Conservation (phyloP, 2,888 invertebrate genomes). For the Ennomos fuscantarius region DNA sequence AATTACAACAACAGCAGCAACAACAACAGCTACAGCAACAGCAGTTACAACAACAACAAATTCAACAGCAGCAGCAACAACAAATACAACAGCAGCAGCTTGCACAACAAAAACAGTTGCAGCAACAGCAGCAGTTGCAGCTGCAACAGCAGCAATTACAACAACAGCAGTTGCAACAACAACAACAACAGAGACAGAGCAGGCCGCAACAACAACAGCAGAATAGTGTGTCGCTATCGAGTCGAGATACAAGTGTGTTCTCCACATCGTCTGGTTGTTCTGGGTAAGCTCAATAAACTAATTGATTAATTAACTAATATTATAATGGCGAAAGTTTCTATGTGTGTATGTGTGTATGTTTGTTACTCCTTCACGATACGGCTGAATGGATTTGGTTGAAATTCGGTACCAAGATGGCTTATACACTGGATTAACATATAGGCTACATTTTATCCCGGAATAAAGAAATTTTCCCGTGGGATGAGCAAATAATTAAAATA, state of each 20-base stretch:
- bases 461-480: too few relatives aligned
- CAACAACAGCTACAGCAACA: slow-evolving; percentile 42
- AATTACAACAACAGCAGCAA: slow-evolving; percentile 37
- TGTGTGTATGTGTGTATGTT: too few relatives aligned
- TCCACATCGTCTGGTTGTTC: slow-evolving; percentile 78
- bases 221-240: slow-evolving; percentile 65
- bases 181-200: slow-evolving; percentile 49
- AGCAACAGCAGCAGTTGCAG: slow-evolving; percentile 38
- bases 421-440: too few relatives aligned
- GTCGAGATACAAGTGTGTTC: slow-evolving; percentile 77
- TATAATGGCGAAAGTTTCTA: too few relatives aligned
- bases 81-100: slow-evolving; percentile 44
- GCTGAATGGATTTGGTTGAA: too few relatives aligned
- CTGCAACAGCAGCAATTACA: slow-evolving; percentile 44
- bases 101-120: slow-evolving; percentile 37
- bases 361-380: too few relatives aligned
- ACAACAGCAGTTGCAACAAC: slow-evolving; percentile 41
- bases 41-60: slow-evolving; percentile 39
- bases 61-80: slow-evolving; percentile 29
- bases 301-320: too few relatives aligned
- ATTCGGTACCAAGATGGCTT: too few relatives aligned
- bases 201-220: slow-evolving; percentile 57
- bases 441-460: too few relatives aligned
- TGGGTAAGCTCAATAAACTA: slow-evolving; percentile 63
- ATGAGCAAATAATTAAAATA: too few relatives aligned